Evolutionary conservation across 2,113 vertebrate species (phyloP).

Genomic region (Poicephalus meyeri): DNA sequence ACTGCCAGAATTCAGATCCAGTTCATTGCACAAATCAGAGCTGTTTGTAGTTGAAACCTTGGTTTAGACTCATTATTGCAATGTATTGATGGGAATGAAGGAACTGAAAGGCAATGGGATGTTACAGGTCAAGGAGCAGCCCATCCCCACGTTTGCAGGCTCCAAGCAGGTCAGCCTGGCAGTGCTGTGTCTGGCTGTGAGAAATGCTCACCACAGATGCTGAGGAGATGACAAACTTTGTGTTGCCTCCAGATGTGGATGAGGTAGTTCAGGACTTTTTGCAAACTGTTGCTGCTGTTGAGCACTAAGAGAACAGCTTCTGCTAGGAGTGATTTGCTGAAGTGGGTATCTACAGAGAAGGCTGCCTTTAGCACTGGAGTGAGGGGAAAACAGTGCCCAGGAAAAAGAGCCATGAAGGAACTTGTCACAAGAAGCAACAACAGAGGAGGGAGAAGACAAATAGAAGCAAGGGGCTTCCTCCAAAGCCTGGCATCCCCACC

Average conservation of each 20-base stretch:
- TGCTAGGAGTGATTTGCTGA: neutral
- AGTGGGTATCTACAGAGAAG: neutral
- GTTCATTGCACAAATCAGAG: neutral
- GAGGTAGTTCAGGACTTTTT: neutral
- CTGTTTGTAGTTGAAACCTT: neutral
- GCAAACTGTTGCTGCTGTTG: neutral
- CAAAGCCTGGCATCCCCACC: neutral
- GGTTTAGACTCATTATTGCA: neutral
- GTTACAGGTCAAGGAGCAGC: neutral
- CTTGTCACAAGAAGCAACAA: neutral
- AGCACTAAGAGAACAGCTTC: neutral
- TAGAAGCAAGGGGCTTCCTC: neutral
- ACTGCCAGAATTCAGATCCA: neutral
- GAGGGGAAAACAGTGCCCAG: neutral
- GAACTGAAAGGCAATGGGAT: neutral
- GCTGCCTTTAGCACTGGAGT: neutral
- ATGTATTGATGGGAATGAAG: neutral
- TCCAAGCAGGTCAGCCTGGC: neutral
- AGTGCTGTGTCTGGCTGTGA: neutral
- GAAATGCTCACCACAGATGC: neutral
- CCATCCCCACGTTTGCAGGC: fast-evolving
- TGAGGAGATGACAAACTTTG: neutral
- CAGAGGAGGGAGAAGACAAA: neutral
- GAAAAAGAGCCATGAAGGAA: neutral
- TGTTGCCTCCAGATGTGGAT: fast-evolving